Percentiles rank a stretch among this genome's conserved stretches.
Evolutionary conservation across 2,888 invertebrate genomes (phyloP).

Genomic region (Scaptomyza flava): DNA sequence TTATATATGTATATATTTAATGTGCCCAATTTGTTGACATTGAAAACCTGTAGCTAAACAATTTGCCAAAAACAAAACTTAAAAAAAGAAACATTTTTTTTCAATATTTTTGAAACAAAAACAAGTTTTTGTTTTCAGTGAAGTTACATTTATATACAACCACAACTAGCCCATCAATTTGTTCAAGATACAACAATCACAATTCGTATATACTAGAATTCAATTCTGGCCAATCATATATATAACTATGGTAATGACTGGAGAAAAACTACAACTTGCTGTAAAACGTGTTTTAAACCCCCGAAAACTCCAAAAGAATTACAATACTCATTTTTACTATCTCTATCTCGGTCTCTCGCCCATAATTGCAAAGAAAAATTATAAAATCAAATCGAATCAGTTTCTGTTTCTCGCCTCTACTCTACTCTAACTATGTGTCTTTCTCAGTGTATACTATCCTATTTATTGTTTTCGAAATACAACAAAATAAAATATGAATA

Average conservation of each 20-base stretch:
- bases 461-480: conserved; percentile 46
- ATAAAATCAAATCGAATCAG: conserved; percentile 41
- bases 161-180: conserved; percentile 47
- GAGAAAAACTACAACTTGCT: conserved; percentile 72
- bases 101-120: conserved; percentile 69
- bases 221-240: conserved; percentile 72
- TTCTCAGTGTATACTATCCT: conserved; percentile 63
- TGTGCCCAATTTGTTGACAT: conserved; percentile 76
- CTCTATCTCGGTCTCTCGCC: conserved; percentile 27
- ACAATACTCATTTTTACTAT: conserved; percentile 27
- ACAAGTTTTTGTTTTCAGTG: conserved; percentile 40
- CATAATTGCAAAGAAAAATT: conserved; percentile 29
- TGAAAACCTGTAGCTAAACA: conserved; percentile 84
- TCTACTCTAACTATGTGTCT: conserved; percentile 44
- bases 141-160: conserved; percentile 36
- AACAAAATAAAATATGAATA: conserved; percentile 17
- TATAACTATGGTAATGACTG: conserved; percentile 84
- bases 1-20: conserved; percentile 55
- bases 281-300: conserved; percentile 49
- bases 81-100: conserved; percentile 49
- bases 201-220: conserved; percentile 59
- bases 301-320: conserved; percentile 15
- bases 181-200: conserved; percentile 39
- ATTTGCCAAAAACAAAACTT: conserved; percentile 70
- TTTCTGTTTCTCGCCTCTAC: conserved; percentile 42